Evolutionary conservation across 2,888 invertebrate genomes (phyloP).

Genomic region (Stenodera caucasica): DNA sequence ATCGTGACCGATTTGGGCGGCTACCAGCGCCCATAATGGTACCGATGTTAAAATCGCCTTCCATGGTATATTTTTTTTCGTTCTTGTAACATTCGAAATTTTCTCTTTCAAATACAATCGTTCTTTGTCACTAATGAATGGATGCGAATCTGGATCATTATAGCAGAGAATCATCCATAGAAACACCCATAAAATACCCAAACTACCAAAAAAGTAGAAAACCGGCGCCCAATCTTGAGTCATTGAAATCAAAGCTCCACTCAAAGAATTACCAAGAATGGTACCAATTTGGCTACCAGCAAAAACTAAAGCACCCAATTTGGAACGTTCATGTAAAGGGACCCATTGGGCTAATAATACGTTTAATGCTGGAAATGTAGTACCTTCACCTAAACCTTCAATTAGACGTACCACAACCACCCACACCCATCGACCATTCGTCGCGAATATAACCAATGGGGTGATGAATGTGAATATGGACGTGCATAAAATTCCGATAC

Average conservation of each 20-base stretch:
- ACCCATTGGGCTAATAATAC: constrained; percentile 81
- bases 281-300: constrained; percentile 73
- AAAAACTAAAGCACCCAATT: constrained; percentile 77
- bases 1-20: constrained; percentile 71
- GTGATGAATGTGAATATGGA: constrained; percentile 82
- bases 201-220: constrained; percentile 76
- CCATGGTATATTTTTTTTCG: constrained; percentile 57
- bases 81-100: constrained; percentile 30
- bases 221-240: constrained; percentile 72
- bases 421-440: constrained; percentile 68
- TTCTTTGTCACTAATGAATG: constrained; percentile 53
- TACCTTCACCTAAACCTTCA: constrained; percentile 84
- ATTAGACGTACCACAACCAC: constrained; percentile 72
- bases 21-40: constrained; percentile 74
- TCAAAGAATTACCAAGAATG: constrained; percentile 65
- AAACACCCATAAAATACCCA: constrained; percentile 72
- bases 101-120: constrained; percentile 15
- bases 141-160: constrained; percentile 68
- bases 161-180: constrained; percentile 55
- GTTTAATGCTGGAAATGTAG: constrained; percentile 81
- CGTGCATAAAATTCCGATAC: constrained; percentile 78
- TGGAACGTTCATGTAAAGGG: constrained; percentile 73
- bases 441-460: constrained; percentile 66
- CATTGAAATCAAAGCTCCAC: constrained; percentile 68
- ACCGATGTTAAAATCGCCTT: constrained; percentile 67